Conservation (phyloP, 2,797 vertebrate species). For the Clarias platycephalus region DNA sequence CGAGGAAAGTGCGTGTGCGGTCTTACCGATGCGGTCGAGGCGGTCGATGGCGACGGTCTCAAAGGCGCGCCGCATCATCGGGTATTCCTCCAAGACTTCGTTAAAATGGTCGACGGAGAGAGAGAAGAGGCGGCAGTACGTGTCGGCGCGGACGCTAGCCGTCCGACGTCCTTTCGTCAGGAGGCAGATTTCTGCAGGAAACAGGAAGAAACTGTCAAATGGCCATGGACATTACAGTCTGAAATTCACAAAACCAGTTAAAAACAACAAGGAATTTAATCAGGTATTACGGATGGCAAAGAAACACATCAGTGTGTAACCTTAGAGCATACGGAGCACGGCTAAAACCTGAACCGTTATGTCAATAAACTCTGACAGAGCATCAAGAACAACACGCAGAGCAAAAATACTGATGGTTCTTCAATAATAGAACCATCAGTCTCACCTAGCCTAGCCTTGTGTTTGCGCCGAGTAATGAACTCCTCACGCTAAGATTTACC, state of each 20-base stretch:
- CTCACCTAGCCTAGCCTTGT: background rate
- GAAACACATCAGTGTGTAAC: background rate
- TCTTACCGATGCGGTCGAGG: conserved; percentile 95
- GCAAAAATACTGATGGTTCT: background rate
- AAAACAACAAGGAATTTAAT: background rate
- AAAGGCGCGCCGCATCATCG: conserved; percentile 98
- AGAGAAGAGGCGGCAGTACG: conserved; percentile 96
- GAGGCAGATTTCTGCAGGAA: conserved; percentile 89
- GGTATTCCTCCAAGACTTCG: conserved; percentile 97
- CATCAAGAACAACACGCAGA: background rate
- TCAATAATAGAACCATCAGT: background rate
- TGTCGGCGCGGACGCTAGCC: conserved; percentile 94
- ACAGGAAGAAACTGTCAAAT: conserved; percentile 18
- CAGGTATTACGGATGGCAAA: background rate
- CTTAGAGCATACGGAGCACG: background rate
- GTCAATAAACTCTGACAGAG: background rate
- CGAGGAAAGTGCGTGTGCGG: background rate
- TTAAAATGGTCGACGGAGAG: conserved; percentile 99
- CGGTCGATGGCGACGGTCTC: conserved; percentile 95
- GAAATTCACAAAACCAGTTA: background rate
- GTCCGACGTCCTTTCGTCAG: conserved; percentile 95
- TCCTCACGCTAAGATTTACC: background rate
- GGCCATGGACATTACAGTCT: background rate
- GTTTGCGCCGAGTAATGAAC: background rate
- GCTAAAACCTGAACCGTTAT: background rate